These are phyloP conservation scores for Anoplolepis gracilipes DNA, from an alignment of 1,140 invertebrate genomes.

Conservation along the genomic window DNA sequence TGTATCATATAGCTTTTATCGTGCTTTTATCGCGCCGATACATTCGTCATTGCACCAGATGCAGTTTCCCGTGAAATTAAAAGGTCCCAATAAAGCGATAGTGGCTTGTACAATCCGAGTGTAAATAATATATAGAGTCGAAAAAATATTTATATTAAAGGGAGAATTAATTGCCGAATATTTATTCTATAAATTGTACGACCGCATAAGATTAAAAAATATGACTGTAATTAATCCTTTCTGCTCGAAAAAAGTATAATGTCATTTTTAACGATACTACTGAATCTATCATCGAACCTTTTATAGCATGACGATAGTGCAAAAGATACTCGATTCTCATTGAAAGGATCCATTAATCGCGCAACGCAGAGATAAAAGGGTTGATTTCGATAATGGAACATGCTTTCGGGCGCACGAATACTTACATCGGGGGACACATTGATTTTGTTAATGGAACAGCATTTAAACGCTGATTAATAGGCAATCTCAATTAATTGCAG, in stretches of 20 bases:
- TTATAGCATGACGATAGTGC: not conserved
- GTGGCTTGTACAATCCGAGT: not conserved
- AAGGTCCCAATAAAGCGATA: conserved; percentile 7
- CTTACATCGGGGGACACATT: conserved; percentile 40
- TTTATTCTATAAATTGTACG: not conserved
- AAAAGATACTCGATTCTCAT: conserved; percentile 23
- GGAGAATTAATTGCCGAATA: conserved; percentile 1
- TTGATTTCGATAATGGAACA: conserved; percentile 70
- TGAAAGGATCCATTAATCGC: conserved; percentile 65
- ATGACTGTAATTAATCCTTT: not conserved
- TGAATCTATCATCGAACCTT: not conserved
- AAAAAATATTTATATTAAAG: not conserved
- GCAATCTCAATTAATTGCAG: conserved; percentile 40
- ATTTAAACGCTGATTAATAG: conserved; percentile 59
- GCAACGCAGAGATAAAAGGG: conserved; percentile 47
- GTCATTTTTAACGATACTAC: not conserved
- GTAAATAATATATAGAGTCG: conserved; percentile 17
- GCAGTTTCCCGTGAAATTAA: conserved; percentile 43
- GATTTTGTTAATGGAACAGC: conserved; percentile 68
- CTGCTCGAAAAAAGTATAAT: too few relatives aligned
- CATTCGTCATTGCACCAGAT: conserved; percentile 35
- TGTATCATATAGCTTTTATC: conserved; percentile 39
- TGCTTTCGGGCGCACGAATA: conserved; percentile 34
- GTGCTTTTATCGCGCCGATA: conserved; percentile 36
- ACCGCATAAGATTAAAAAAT: not conserved